Base-by-base conservation (phyloP, 1,140 invertebrate species). In the Amyelois transitella region DNA sequence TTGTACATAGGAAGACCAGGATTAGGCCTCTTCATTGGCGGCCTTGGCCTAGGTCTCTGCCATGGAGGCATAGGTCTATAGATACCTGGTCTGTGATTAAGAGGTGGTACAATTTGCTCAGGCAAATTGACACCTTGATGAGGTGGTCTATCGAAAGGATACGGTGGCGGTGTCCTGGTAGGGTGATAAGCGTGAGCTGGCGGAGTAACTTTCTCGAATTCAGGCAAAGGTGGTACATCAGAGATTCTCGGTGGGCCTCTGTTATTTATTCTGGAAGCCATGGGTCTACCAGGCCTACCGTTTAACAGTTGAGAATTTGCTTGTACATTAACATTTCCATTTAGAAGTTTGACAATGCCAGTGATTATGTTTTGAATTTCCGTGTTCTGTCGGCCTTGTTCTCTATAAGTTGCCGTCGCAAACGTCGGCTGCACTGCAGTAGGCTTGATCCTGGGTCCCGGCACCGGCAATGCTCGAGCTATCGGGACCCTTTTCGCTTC, bases 291-390 rank as follows among this genome's bases (percentile, higher is more conserved):
- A 1, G 90, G 90, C 51, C 90, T 76, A 4, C 88, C 77, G 32
- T 89, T 88, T n/a, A 83, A 60, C 18, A 90, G 74, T 48, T 91
- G 90, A 0, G 91, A 92, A 67, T 94, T 94, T 0, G 92, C 91
- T 65, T 94, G 92, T 0, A 94, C 93, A 66, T 96, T 95, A 0
- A 96, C 95, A 66, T 97, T 96, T 0, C 96, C 96, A 66, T 97
- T 96, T 0, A 97, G 83, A 1, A 97, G 80, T 77, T 97, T 96
- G 0, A 97, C 95, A 28, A 97, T 95, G 8, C 95, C 96, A 6
- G 95, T 96, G 49, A 97, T 95, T 10, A 97, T 96, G 71, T 97
- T 96, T 80, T 97, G 94, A 52, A 97, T 96, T 77, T 96, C 95
- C 17, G 94, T 94, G 3, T 93, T 91, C 66, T 93, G 91, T 32